Base-by-base conservation (phyloP, 2,113 vertebrate genomes). In the Notiomystis cincta region DNA sequence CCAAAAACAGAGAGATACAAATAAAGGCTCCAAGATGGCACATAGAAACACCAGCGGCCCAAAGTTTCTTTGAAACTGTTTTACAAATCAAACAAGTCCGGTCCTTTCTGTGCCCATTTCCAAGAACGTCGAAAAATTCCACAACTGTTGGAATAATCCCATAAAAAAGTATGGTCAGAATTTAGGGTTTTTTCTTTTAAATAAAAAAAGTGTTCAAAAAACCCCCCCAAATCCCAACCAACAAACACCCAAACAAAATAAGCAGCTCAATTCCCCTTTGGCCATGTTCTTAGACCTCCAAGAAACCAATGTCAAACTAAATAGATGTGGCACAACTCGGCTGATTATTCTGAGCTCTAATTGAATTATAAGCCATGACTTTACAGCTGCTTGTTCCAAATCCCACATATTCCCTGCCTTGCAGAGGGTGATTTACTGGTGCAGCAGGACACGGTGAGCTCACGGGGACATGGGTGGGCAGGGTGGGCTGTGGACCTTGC, bases 301-400 rank as follows among this genome's bases (percentile, higher is more conserved):
- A 73, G 94, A 90, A 96, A 62, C 71, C 58, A 38, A 9, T 23
- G 71, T 78, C 90, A 94, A 58, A 71, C 67, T 92, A 92, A 93
- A 94, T 5, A 95, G 95, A 94, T 37, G 61, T 40, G 50, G 25
- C 87, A 65, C 38, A 96, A 91, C 75, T 87, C 18, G 44, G 65
- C 53, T 78, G 85, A 86, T 97, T 97, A 79, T 94, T 91, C 95
- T 60, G 71, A 84, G 80, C 86, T 92, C 61, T 94, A 84, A 95
- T 85, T 95, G 96, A 97, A 87, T 96, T 82, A 92, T 51, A 96
- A 97, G 76, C 87, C 92, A 91, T 70, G 75, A 54, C 77, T 96
- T 95, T 87, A 91, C 37, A 82, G 71, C 89, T 54, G 31, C 20
- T 4, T 40, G n/a, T 45, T 82, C 94, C 87, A 71, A 85, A 94